These are phyloP conservation scores for Nomada ruficornis DNA, from an alignment of 2,888 invertebrate genomes.

Conservation along the genomic window DNA sequence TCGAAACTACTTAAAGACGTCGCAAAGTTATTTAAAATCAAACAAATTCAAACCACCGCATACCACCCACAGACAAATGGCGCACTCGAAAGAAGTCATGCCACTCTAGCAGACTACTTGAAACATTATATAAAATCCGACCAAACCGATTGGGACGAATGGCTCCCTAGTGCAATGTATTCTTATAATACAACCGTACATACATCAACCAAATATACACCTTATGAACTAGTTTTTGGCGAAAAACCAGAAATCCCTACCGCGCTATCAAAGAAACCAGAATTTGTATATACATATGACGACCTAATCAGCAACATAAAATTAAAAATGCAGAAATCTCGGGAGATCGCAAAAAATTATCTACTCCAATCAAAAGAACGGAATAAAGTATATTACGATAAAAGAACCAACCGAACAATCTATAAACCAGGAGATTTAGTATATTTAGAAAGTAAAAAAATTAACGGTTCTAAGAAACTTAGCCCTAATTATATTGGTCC, in stretches of 20 bases:
- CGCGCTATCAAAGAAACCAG: neutral
- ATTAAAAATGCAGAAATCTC: constrained; percentile 13
- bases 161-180: neutral
- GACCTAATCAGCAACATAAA: neutral
- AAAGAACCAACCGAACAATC: no score
- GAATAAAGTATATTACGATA: constrained; percentile 15
- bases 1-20: constrained; percentile 1
- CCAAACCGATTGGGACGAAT: constrained; percentile 14
- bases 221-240: constrained; percentile 10
- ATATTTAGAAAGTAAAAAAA: no score
- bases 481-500: no score
- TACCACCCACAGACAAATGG: constrained; percentile 11
- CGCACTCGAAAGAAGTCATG: constrained; percentile 7
- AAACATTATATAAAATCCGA: constrained; percentile 19
- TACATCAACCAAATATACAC: constrained; percentile 2
- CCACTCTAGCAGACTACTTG: constrained; percentile 1
- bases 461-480: no score
- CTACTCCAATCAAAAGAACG: neutral
- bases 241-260: constrained; percentile 17
- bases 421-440: no score
- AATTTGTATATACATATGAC: constrained; percentile 5
- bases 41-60: neutral
- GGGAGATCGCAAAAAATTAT: constrained; percentile 1
- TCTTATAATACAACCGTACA: neutral
- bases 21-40: constrained; percentile 1